Percentiles rank a stretch among this genome's conserved stretches.
phyloP scores from a whole-genome alignment of 2,888 invertebrate species.

The Notodonta dromedarius region DNA sequence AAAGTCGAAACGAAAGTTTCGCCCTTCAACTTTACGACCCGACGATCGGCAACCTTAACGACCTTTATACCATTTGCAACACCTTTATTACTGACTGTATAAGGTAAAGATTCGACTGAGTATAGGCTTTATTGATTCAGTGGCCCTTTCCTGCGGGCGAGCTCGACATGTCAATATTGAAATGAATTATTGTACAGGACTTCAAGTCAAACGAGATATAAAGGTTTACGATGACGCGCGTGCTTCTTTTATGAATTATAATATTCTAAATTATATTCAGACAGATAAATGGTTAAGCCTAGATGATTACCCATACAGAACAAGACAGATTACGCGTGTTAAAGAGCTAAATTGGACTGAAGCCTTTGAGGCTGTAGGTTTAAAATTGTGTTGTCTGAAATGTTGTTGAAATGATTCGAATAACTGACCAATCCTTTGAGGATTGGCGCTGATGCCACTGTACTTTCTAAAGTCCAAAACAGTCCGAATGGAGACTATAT shows the following conservation, averaged over 20 bases:
- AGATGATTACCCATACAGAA: too few species aligned
- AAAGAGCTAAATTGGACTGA: too few species aligned
- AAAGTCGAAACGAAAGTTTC: constrained; percentile 43
- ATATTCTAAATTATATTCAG: too few species aligned
- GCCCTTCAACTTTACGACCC: constrained; percentile 47
- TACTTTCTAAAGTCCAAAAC: background rate
- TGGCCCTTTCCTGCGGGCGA: constrained; percentile 28
- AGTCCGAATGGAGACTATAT: background rate
- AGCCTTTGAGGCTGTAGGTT: too few species aligned
- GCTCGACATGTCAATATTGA: constrained; percentile 39
- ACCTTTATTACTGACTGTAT: constrained; percentile 5
- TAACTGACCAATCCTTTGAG: too few species aligned
- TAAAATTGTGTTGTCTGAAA: too few species aligned
- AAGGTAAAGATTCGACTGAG: constrained; percentile 13
- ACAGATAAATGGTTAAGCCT: too few species aligned
- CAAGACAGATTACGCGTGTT: too few species aligned
- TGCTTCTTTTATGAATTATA: too few species aligned
- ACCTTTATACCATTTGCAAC: background rate
- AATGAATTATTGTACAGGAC: constrained; percentile 38
- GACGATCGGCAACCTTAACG: constrained; percentile 1
- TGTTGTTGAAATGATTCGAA: too few species aligned
- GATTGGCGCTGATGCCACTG: background rate
- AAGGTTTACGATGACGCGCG: background rate
- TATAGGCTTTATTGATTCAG: constrained; percentile 11
- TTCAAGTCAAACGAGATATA: constrained; percentile 17